These are phyloP conservation scores for Protaetia brevitarsis DNA, from an alignment of 1,140 invertebrate species.

Conservation along the genomic window DNA sequence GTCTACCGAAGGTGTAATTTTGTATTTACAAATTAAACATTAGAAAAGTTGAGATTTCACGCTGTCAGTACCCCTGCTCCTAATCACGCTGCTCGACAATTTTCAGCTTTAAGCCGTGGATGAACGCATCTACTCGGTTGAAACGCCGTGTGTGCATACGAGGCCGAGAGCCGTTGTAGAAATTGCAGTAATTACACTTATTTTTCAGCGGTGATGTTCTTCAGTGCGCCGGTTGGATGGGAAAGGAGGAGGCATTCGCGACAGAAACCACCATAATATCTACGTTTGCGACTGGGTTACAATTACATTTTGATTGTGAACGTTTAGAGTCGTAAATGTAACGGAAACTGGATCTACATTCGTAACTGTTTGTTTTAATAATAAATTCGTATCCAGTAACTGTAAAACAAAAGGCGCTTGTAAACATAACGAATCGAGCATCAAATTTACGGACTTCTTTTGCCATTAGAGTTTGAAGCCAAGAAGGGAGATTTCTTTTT, in stretches of 20 bases:
- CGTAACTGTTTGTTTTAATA: constrained; percentile 21
- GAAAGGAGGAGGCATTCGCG: neutral
- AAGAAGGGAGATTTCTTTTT: too few species aligned
- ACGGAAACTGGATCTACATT: constrained; percentile 18
- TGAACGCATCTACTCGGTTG: too few species aligned
- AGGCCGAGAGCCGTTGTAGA: constrained; percentile 7
- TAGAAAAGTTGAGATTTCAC: too few species aligned
- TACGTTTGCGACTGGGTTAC: constrained; percentile 8
- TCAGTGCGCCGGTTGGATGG: neutral
- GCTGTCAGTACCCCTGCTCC: neutral
- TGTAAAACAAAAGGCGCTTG: constrained; percentile 20
- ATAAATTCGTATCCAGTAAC: constrained; percentile 22
- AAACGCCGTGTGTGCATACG: too few species aligned
- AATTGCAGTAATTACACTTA: constrained; percentile 22
- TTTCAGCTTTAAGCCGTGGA: neutral
- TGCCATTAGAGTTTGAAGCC: too few species aligned
- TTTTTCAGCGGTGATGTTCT: neutral
- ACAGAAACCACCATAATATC: neutral
- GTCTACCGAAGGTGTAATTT: too few species aligned
- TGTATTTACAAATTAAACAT: too few species aligned
- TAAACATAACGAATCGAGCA: neutral
- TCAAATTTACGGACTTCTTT: too few species aligned
- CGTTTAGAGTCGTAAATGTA: constrained; percentile 19
- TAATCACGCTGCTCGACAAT: neutral
- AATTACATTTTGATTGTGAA: constrained; percentile 22